Evolutionary conservation across 2,888 invertebrate genomes (phyloP).

Genomic region (Platycheirus albimanus): DNA sequence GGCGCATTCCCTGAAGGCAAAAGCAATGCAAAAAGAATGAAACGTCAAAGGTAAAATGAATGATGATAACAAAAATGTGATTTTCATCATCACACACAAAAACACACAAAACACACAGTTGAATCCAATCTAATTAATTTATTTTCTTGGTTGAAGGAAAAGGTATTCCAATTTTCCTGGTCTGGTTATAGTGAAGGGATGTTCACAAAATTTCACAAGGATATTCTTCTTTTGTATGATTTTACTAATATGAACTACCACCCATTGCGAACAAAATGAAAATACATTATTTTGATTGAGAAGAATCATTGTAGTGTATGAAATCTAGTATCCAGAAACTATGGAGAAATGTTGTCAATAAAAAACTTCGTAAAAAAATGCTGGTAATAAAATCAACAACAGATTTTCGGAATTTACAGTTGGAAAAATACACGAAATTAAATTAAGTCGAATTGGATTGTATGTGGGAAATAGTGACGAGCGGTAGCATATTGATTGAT

Average conservation of each 20-base stretch:
- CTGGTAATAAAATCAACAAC: too few relatives aligned
- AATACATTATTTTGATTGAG: constrained; percentile 1
- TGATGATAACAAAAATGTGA: constrained; percentile 69
- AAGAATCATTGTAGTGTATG: background rate
- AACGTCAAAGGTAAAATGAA: constrained; percentile 59
- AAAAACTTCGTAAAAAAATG: too few relatives aligned
- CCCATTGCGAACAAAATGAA: constrained; percentile 27
- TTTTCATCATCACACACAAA: constrained; percentile 55
- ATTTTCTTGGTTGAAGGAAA: constrained; percentile 38
- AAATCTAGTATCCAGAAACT: constrained; percentile 8
- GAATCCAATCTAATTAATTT: constrained; percentile 70
- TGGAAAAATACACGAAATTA: too few relatives aligned
- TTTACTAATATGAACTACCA: constrained; percentile 24
- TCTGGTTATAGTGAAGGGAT: background rate
- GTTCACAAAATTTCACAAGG: constrained; percentile 1
- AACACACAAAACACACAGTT: constrained; percentile 29
- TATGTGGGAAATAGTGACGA: too few relatives aligned
- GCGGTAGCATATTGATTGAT: too few relatives aligned
- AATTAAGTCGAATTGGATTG: too few relatives aligned
- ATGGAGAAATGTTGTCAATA: too few relatives aligned
- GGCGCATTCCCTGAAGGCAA: constrained; percentile 7
- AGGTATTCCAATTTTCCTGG: constrained; percentile 5
- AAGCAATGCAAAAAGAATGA: constrained; percentile 12
- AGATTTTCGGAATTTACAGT: too few relatives aligned
- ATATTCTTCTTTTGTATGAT: constrained; percentile 4